Percentiles rank a stretch among this genome's conserved stretches.
These are phyloP conservation scores for Herpetotheres cachinnans DNA, from an alignment of 2,113 vertebrate genomes.

Conservation along the genomic window DNA sequence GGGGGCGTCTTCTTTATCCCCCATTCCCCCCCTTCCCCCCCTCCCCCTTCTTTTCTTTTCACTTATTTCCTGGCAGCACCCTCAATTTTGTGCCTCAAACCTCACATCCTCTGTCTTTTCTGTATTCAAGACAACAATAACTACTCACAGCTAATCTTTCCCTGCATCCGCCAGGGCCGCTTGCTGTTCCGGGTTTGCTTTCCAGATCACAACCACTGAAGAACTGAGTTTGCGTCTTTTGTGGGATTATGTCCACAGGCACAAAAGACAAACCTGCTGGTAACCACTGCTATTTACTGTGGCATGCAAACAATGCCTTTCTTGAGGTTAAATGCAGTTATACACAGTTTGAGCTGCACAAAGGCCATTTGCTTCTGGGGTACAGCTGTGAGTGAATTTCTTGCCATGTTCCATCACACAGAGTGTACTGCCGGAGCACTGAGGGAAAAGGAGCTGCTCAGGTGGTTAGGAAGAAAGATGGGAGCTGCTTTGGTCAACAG, in stretches of 20 bases:
- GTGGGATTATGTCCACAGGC: not conserved
- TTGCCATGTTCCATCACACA: fast-evolving
- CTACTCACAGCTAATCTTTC: not conserved
- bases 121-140: not conserved
- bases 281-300: not conserved
- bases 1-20: not conserved
- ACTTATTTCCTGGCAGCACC: not conserved
- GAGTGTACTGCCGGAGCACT: not conserved
- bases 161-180: not conserved
- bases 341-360: not conserved
- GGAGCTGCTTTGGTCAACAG: not conserved
- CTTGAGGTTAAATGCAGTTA: not conserved
- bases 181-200: not conserved
- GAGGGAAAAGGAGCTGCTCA: not conserved
- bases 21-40: not conserved
- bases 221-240: not conserved
- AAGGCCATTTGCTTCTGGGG: not conserved
- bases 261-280: not conserved
- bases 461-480: not conserved
- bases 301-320: not conserved
- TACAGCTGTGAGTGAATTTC: not conserved
- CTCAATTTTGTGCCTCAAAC: not conserved
- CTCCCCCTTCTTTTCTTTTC: not conserved
- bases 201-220: not conserved
- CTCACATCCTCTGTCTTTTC: not conserved